phyloP scores from a whole-genome alignment of 1,140 invertebrate species.

The Vollenhovia emeryi region DNA sequence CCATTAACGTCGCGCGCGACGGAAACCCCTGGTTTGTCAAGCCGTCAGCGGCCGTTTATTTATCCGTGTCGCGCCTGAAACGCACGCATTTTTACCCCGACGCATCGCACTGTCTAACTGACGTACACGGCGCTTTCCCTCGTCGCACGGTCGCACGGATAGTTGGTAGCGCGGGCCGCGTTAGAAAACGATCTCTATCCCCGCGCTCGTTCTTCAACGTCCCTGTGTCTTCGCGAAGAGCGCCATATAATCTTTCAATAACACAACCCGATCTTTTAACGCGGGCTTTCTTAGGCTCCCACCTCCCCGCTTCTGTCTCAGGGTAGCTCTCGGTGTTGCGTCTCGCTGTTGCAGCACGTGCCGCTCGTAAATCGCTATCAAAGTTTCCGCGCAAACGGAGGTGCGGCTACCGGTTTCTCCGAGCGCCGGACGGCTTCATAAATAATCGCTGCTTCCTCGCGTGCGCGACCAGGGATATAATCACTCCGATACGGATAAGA shows the following conservation, averaged over 20 bases:
- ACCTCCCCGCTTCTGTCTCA: too few species aligned
- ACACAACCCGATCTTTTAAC: slow-evolving; percentile 17
- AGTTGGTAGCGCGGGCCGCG: background rate
- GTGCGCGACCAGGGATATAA: slow-evolving; percentile 2
- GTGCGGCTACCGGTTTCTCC: slow-evolving; percentile 61
- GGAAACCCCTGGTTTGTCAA: slow-evolving; percentile 64
- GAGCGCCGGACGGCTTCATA: slow-evolving; percentile 36
- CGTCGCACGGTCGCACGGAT: background rate
- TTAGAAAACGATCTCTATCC: slow-evolving; percentile 1
- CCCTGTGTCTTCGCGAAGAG: background rate
- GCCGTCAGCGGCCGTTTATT: slow-evolving; percentile 64
- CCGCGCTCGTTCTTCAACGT: background rate
- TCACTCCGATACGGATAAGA: slow-evolving; percentile 8
- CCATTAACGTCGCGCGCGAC: slow-evolving; percentile 60
- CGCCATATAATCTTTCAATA: slow-evolving; percentile 34
- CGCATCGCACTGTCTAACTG: background rate
- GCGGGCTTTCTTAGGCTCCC: background rate
- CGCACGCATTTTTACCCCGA: slow-evolving; percentile 53
- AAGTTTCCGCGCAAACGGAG: slow-evolving; percentile 72
- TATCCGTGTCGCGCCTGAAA: slow-evolving; percentile 55
- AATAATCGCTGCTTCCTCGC: slow-evolving; percentile 38
- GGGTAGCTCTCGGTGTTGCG: background rate
- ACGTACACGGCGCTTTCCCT: background rate
- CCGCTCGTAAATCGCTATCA: slow-evolving; percentile 79
- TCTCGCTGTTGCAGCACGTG: slow-evolving; percentile 70